A percentile compares a stretch with the other conserved stretches of the same genome.
Conservation (phyloP, 1,140 invertebrate species). For the Achatina immaculata region DNA sequence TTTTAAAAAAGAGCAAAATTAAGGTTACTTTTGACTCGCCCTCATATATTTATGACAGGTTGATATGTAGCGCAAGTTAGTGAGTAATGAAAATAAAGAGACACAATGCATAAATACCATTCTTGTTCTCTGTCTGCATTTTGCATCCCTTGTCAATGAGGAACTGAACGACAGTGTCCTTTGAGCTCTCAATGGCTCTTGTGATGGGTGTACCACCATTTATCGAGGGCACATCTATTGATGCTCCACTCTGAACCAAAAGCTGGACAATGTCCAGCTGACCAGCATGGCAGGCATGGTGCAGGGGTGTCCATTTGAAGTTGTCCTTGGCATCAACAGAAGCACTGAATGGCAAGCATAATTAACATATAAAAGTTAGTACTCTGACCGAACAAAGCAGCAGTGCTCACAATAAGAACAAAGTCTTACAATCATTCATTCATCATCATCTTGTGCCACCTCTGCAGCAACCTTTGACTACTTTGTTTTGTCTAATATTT, state of each 20-base stretch:
- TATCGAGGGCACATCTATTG: slow-evolving; percentile 68
- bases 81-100: no score
- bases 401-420: neutral
- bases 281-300: slow-evolving; percentile 71
- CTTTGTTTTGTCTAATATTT: no score
- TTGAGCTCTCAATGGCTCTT: slow-evolving; percentile 70
- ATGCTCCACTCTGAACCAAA: slow-evolving; percentile 65
- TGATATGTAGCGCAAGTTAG: no score
- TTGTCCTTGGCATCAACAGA: slow-evolving; percentile 69
- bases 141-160: slow-evolving; percentile 68
- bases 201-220: slow-evolving; percentile 71
- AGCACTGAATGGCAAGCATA: slow-evolving; percentile 65
- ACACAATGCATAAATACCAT: no score
- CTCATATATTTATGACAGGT: no score
- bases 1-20: no score
- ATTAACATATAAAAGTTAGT: neutral
- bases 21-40: no score
- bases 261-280: slow-evolving; percentile 67
- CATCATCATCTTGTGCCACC: no score
- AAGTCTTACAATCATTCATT: no score
- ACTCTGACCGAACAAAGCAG: neutral
- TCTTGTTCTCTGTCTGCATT: slow-evolving; percentile 69
- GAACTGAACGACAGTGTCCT: slow-evolving; percentile 66
- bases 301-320: slow-evolving; percentile 72
- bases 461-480: no score